phyloP scores from a whole-genome alignment of 2,888 invertebrate species.

The Lissocephala sabroskyi region DNA sequence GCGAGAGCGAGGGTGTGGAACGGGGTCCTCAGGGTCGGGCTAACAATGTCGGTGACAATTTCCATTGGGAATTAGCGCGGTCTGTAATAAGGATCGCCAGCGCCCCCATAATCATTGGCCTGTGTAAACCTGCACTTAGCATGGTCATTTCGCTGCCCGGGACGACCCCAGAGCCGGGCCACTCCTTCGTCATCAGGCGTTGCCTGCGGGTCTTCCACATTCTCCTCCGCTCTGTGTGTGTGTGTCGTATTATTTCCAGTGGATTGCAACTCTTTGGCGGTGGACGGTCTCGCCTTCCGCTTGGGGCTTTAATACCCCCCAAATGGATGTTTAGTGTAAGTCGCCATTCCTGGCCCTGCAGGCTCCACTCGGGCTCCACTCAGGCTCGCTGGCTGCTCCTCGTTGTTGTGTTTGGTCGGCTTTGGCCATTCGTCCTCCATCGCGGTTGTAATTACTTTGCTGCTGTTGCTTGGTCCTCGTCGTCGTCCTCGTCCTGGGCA shows the following conservation, averaged over 20 bases:
- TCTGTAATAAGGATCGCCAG: slow-evolving; percentile 59
- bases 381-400: slow-evolving; percentile 25
- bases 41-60: slow-evolving; percentile 49
- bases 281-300: no score
- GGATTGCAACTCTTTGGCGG: no score
- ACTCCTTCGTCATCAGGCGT: no score
- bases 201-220: no score
- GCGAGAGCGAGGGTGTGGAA: neutral
- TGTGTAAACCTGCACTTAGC: slow-evolving; percentile 67
- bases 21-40: no score
- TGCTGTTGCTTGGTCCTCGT: slow-evolving; percentile 51
- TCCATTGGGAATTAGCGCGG: slow-evolving; percentile 62
- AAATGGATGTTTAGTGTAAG: slow-evolving; percentile 66
- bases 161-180: slow-evolving; percentile 13
- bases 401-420: slow-evolving; percentile 31
- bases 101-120: slow-evolving; percentile 62
- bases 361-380: neutral
- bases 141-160: slow-evolving; percentile 57
- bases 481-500: slow-evolving; percentile 46
- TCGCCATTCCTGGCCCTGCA: slow-evolving; percentile 11
- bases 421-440: slow-evolving; percentile 5
- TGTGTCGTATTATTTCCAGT: no score
- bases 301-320: slow-evolving; percentile 53
- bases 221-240: no score
- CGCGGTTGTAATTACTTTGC: slow-evolving; percentile 38